A percentile compares a stretch with the other conserved stretches of the same genome.
Conservation (phyloP, 2,113 vertebrate genomes). For the Oxyruncus cristatus region DNA sequence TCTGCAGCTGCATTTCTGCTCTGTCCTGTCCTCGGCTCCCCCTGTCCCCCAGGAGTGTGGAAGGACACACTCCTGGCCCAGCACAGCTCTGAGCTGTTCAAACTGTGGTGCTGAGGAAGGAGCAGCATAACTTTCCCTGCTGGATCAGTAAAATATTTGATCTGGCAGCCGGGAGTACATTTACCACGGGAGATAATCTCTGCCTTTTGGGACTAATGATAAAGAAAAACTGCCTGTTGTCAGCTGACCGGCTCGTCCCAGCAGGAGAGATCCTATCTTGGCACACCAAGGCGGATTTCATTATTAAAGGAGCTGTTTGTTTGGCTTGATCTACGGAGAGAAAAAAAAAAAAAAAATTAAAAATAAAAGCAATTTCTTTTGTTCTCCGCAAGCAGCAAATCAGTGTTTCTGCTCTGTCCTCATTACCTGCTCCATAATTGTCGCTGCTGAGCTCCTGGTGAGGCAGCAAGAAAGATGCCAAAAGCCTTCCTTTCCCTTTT, state of each 20-base stretch:
- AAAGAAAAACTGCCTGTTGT: not conserved
- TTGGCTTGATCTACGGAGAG: not conserved
- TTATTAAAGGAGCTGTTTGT: conserved; percentile 2
- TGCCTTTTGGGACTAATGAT: not conserved
- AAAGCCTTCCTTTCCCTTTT: not conserved
- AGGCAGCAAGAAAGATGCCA: not conserved
- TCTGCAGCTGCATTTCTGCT: not conserved
- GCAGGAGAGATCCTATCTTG: not conserved
- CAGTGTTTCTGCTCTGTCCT: not conserved
- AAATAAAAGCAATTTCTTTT: not conserved
- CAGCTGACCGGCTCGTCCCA: not conserved
- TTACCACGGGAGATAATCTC: not conserved
- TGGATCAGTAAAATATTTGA: not conserved
- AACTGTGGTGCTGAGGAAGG: not conserved
- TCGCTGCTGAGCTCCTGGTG: not conserved
- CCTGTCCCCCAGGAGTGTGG: too few relatives aligned
- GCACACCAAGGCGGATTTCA: not conserved
- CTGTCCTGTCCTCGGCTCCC: not conserved
- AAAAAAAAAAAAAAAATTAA: not conserved
- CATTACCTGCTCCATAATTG: not conserved
- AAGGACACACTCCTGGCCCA: not conserved
- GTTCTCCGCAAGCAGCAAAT: conserved; percentile 1
- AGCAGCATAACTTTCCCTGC: not conserved
- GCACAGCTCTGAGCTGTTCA: not conserved
- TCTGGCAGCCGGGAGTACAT: not conserved